These are phyloP conservation scores for Xiphias gladius DNA, from an alignment of 2,113 vertebrate species.

Conservation along the genomic window DNA sequence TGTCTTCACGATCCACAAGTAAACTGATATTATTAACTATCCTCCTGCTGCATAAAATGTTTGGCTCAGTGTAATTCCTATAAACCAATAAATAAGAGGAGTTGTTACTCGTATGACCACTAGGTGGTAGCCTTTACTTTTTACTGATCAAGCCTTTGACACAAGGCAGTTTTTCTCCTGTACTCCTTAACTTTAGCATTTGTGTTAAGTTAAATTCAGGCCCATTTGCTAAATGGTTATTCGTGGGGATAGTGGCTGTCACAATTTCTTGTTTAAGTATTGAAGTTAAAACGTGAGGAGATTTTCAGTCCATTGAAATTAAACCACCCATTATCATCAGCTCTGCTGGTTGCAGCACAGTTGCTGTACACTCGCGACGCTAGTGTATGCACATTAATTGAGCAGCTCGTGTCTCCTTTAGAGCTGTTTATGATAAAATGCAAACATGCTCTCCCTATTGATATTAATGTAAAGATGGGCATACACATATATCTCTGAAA, in stretches of 20 bases:
- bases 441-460: background rate
- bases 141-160: conserved; percentile 1
- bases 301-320: conserved; percentile 22
- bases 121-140: conserved; percentile 70
- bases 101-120: conserved; percentile 52
- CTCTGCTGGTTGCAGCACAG: background rate
- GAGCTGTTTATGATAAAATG: background rate
- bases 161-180: background rate
- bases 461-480: background rate
- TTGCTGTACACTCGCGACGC: background rate
- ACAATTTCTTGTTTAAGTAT: background rate
- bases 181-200: conserved; percentile 12
- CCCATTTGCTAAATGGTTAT: conserved; percentile 27
- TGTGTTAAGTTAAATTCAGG: conserved; percentile 28
- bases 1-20: conserved; percentile 14
- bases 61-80: background rate
- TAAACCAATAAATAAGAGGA: background rate
- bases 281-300: conserved; percentile 13
- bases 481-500: background rate
- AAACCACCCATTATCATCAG: background rate
- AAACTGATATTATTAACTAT: background rate
- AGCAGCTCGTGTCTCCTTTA: background rate
- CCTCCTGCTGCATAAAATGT: background rate
- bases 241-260: conserved; percentile 19
- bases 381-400: background rate